Evolutionary conservation across 2,888 invertebrate genomes (phyloP).

Genomic region (Formica aserva): DNA sequence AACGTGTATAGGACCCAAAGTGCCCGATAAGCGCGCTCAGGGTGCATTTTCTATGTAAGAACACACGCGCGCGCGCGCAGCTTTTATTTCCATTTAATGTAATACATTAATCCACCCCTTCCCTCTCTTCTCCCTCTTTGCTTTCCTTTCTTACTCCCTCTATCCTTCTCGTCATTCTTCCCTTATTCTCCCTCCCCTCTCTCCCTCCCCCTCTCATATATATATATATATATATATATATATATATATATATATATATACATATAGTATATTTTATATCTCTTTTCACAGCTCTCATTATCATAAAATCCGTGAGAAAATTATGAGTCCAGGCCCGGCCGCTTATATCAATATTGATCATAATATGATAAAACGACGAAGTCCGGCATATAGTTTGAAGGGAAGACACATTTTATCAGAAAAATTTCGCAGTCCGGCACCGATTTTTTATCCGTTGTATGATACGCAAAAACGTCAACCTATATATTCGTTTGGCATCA

Average conservation of each 20-base stretch:
- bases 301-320: conserved; percentile 21
- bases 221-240: not conserved
- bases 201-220: no score
- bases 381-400: conserved; percentile 80
- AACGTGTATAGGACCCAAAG: conserved; percentile 86
- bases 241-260: conserved; percentile 20
- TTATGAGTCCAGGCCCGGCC: conserved; percentile 81
- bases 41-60: conserved; percentile 87
- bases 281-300: conserved; percentile 69
- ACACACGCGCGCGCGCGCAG: not conserved
- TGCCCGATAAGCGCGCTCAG: conserved; percentile 86
- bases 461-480: conserved; percentile 74
- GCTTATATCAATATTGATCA: conserved; percentile 74
- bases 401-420: conserved; percentile 60
- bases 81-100: not conserved
- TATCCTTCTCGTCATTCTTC: no score
- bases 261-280: not conserved
- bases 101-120: not conserved
- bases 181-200: no score
- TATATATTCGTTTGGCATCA: conserved; percentile 88
- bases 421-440: conserved; percentile 76
- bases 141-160: no score
- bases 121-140: no score
- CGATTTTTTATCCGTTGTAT: conserved; percentile 76
- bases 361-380: conserved; percentile 75